Percentiles rank a stretch among this genome's conserved stretches.
phyloP scores from a whole-genome alignment of 2,113 vertebrate species.

The Malurus elegans region DNA sequence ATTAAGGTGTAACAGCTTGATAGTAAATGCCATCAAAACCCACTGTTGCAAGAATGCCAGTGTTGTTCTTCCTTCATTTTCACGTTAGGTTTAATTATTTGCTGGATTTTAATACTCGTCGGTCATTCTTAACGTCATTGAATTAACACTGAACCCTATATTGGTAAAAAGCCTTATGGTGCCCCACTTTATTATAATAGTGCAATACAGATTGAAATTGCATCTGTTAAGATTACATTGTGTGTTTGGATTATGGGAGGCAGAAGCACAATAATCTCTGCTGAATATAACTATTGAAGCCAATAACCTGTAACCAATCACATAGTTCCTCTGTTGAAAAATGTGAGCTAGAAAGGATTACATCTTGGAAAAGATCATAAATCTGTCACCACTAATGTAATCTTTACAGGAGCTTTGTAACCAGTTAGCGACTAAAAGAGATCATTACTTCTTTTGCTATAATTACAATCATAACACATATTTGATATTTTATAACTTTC shows the following conservation, averaged over 20 bases:
- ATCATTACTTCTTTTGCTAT: slow-evolving; percentile 70
- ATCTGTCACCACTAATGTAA: slow-evolving; percentile 74
- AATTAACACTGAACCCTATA: slow-evolving; percentile 59
- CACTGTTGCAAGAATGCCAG: slow-evolving; percentile 24
- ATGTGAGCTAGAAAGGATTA: slow-evolving; percentile 69
- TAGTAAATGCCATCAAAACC: slow-evolving; percentile 59
- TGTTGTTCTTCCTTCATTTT: slow-evolving; percentile 62
- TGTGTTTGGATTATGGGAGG: slow-evolving; percentile 67
- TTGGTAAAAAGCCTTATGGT: slow-evolving; percentile 68
- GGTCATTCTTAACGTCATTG: slow-evolving; percentile 61
- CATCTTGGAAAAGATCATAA: slow-evolving; percentile 72
- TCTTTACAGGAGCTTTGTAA: slow-evolving; percentile 73
- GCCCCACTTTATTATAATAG: slow-evolving; percentile 61
- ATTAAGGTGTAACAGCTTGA: slow-evolving; percentile 63
- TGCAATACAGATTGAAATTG: slow-evolving; percentile 69
- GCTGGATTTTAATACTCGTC: slow-evolving; percentile 52
- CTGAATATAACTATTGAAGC: slow-evolving; percentile 58
- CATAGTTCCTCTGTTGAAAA: slow-evolving; percentile 66
- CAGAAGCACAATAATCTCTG: slow-evolving; percentile 68
- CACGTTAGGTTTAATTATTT: slow-evolving; percentile 70
- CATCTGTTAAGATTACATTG: slow-evolving; percentile 72
- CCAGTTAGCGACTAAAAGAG: slow-evolving; percentile 68
- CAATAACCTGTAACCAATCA: slow-evolving; percentile 77
- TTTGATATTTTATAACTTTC: slow-evolving; percentile 79
- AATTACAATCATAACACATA: slow-evolving; percentile 74